Evolutionary conservation across 2,113 vertebrate species (phyloP), one percentile per base, ranked within the genome.

Genomic region (Trinectes maculatus): DNA sequence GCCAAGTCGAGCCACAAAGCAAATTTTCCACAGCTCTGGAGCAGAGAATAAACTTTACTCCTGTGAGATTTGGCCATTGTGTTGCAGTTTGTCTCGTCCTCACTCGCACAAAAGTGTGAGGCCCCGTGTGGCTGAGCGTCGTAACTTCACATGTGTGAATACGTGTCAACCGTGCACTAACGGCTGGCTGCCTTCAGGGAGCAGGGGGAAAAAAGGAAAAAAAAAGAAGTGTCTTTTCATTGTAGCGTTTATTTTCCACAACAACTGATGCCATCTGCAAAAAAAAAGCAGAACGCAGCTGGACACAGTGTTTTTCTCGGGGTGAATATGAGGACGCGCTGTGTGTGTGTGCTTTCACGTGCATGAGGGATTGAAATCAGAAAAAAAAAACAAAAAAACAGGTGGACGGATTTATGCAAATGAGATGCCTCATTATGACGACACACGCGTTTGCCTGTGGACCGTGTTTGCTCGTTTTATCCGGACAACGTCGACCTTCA

Each of bases 341-440:
- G 82, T 6, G 25, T 6, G 29, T 83, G 79, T 13, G 25, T 10
- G 36, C 16, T 33, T 53, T 81, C 31, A 79, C 19, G 36, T 4
- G 4, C 31, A 48, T n/a, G 13, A 21, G 55, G 28, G 62, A 48
- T 64, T 67, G 56, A 19, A 47, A 37, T 49, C 53, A 8, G 25
- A 43, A 15, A 60, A 24, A 77, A 36, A 47, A 37, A 53, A 57
- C 11, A 29, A 43, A 15, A 60, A 24, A 77, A 36, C 80, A 84
- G 74, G 55, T 79, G 68, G 28, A 52, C 22, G 68, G 58, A 73
- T 75, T 86, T 56, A 8, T 54, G 40, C 10, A 26, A 37, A 67
- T 61, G 43, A 63, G 37, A 24, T 48, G 39, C 44, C 25, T 26
- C 18, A 65, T 71, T 46, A 37, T 22, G 37, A 49, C 11, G 11